Evolutionary conservation across 2,113 vertebrate species (phyloP).

Genomic region (Corythoichthys haematopterus): DNA sequence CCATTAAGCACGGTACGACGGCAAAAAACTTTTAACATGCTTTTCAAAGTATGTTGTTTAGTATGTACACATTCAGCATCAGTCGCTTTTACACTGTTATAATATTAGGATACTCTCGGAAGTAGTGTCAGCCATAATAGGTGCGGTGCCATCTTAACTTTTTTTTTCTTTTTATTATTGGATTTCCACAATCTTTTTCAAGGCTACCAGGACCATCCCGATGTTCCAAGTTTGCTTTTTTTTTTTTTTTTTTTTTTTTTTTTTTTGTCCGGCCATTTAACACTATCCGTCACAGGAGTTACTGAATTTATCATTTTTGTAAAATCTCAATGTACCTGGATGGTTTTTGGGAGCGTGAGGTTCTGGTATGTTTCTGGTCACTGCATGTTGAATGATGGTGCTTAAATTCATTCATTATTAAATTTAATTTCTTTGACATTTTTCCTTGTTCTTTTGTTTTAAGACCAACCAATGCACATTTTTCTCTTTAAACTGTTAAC

Average conservation of each 20-base stretch:
- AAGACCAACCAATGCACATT: neutral
- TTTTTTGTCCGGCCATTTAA: conserved; percentile 67
- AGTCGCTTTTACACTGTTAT: neutral
- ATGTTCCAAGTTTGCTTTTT: conserved; percentile 49
- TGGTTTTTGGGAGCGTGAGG: neutral
- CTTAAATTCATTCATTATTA: conserved; percentile 71
- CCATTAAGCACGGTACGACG: neutral
- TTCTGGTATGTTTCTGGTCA: conserved; percentile 56
- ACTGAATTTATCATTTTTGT: conserved; percentile 8
- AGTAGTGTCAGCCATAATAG: neutral
- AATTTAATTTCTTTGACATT: conserved; percentile 53
- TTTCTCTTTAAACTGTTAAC: neutral
- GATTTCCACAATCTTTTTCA: conserved; percentile 8
- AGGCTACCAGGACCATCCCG: no score
- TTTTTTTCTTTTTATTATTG: conserved; percentile 22
- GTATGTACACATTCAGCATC: neutral
- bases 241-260: no score
- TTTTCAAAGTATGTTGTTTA: no score
- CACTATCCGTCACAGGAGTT: conserved; percentile 40
- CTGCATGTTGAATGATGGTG: conserved; percentile 70
- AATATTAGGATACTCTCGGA: neutral
- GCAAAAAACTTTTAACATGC: neutral
- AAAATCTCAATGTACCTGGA: conserved; percentile 32
- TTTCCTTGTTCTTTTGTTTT: neutral
- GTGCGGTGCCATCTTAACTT: neutral